Evolutionary conservation across 1,140 invertebrate genomes (phyloP).

Genomic region (Euwallacea similis): DNA sequence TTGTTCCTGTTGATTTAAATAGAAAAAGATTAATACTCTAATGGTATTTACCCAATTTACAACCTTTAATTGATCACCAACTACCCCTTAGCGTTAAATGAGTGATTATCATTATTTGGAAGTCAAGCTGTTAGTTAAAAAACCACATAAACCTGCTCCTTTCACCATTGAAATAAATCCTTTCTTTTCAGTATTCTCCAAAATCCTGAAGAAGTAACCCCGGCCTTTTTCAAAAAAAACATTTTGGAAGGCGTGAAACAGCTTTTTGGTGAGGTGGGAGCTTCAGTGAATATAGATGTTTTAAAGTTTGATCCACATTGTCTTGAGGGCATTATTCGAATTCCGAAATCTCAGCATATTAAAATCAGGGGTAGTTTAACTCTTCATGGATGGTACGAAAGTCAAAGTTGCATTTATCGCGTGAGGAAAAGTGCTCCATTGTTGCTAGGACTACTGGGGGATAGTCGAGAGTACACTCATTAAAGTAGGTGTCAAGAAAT

Average conservation of each 20-base stretch:
- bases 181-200: conserved; percentile 58
- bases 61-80: not conserved
- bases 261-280: conserved; percentile 64
- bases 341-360: conserved; percentile 58
- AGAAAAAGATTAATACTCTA: too few relatives aligned
- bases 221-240: conserved; percentile 60
- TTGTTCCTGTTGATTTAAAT: too few relatives aligned
- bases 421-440: conserved; percentile 60
- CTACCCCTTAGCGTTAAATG: conserved; percentile 29
- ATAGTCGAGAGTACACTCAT: conserved; percentile 52
- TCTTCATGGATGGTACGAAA: conserved; percentile 59
- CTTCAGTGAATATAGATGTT: conserved; percentile 59
- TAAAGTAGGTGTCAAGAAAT: conserved; percentile 19
- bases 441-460: conserved; percentile 50
- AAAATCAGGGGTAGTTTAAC: conserved; percentile 62
- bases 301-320: conserved; percentile 59
- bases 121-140: conserved; percentile 54
- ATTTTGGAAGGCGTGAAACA: conserved; percentile 58
- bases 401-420: conserved; percentile 58
- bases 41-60: not conserved
- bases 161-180: conserved; percentile 9
- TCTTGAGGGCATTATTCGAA: conserved; percentile 60
- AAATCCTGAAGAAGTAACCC: conserved; percentile 52
- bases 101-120: conserved; percentile 47
- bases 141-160: conserved; percentile 24